These are phyloP conservation scores for Hyphantria cunea DNA, from an alignment of 1,140 invertebrate genomes.

Conservation along the genomic window DNA sequence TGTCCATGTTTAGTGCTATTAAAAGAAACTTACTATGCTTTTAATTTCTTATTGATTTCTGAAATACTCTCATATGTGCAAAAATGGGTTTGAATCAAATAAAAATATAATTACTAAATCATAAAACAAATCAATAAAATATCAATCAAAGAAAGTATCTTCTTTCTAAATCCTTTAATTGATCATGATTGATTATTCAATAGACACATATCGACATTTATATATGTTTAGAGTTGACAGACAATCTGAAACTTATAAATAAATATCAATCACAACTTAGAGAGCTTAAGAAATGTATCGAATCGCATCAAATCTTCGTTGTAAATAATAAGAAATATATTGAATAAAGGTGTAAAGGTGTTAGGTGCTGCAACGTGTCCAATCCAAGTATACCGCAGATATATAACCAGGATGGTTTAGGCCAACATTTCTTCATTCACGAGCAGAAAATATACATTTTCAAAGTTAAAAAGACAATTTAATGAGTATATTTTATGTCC, in stretches of 20 bases:
- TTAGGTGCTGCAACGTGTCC: background rate
- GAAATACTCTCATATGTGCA: background rate
- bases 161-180: background rate
- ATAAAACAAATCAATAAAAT: background rate
- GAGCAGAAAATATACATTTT: background rate
- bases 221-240: background rate
- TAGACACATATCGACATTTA: constrained; percentile 7
- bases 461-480: background rate
- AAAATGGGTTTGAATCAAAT: constrained; percentile 4
- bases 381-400: background rate
- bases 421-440: background rate
- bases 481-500: too few species aligned
- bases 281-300: constrained; percentile 41
- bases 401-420: too few species aligned
- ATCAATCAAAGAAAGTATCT: background rate
- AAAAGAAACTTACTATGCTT: too few species aligned
- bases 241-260: constrained; percentile 21
- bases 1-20: too few species aligned
- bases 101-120: background rate
- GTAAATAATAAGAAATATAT: background rate
- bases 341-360: background rate
- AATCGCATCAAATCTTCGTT: constrained; percentile 10
- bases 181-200: too few species aligned
- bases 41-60: background rate
- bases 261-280: constrained; percentile 54